A percentile compares a stretch with the other conserved stretches of the same genome.
Evolutionary conservation across 2,888 invertebrate genomes (phyloP).

Genomic region (Machimus rusticus): DNA sequence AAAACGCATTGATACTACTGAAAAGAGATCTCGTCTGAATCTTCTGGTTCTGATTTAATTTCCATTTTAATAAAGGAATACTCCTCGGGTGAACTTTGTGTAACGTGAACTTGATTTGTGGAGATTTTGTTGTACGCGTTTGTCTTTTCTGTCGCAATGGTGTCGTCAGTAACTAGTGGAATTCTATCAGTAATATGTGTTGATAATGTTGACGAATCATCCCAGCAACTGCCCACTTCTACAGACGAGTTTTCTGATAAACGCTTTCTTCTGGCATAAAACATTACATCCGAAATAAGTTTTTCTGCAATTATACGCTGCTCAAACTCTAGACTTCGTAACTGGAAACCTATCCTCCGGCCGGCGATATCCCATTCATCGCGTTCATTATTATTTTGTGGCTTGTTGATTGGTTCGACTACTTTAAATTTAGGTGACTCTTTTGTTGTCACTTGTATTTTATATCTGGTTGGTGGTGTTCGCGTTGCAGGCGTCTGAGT

Average conservation of each 20-base stretch:
- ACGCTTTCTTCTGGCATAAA: not conserved
- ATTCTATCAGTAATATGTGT: not conserved
- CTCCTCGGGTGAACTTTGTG: not conserved
- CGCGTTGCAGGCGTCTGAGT: not conserved
- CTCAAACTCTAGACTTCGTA: not conserved
- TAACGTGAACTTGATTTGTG: not conserved
- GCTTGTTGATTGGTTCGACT: not conserved
- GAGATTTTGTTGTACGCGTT: not conserved
- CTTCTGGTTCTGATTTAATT: not conserved
- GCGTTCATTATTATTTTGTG: not conserved
- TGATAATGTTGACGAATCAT: not conserved
- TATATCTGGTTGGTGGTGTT: not conserved
- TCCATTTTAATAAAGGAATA: not conserved
- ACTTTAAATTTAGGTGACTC: not conserved
- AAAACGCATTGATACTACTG: not conserved
- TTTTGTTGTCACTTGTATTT: not conserved
- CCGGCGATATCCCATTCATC: not conserved
- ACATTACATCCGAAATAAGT: not conserved
- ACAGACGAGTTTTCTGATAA: not conserved
- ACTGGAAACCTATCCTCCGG: not conserved
- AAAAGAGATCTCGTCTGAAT: not conserved
- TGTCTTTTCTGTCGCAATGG: not conserved
- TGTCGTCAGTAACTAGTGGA: not conserved
- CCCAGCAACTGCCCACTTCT: not conserved
- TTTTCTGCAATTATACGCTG: not conserved